These are phyloP conservation scores for Salvator merianae DNA, from an alignment of 2,113 vertebrate species.

Conservation along the genomic window DNA sequence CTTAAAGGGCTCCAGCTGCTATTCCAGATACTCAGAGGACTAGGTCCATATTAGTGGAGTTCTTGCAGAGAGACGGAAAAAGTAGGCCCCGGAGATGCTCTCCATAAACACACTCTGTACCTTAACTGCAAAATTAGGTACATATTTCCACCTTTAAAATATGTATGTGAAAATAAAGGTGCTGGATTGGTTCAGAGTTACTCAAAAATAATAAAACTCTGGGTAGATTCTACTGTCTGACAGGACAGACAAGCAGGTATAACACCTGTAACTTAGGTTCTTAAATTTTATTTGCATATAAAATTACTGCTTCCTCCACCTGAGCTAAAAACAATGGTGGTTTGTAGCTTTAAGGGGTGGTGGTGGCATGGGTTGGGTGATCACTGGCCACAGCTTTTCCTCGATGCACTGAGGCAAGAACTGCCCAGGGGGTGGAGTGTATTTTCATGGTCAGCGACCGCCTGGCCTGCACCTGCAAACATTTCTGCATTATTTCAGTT, in stretches of 20 bases:
- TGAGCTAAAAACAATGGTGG: too few species aligned
- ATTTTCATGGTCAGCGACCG: too few species aligned
- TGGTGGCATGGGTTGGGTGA: too few species aligned
- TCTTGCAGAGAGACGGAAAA: not conserved
- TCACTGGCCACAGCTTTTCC: too few species aligned
- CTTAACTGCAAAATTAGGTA: not conserved
- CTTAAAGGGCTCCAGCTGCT: not conserved
- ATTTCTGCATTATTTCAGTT: not conserved
- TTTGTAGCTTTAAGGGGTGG: too few species aligned
- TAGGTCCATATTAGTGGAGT: not conserved
- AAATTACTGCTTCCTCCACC: not conserved
- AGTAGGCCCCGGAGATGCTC: not conserved
- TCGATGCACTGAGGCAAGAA: too few species aligned
- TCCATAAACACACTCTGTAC: not conserved
- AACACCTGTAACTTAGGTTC: not conserved
- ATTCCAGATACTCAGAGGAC: not conserved
- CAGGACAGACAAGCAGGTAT: too few species aligned
- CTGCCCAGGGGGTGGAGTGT: too few species aligned
- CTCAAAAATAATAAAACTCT: not conserved
- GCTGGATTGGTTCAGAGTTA: not conserved
- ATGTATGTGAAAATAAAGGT: not conserved
- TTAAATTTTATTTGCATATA: not conserved
- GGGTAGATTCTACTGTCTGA: not conserved
- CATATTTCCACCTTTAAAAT: slow-evolving; percentile 22
- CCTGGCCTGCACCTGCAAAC: too few species aligned